Evolutionary conservation across 2,888 invertebrate genomes (phyloP).

Genomic region (Drosophila kanekoi): DNA sequence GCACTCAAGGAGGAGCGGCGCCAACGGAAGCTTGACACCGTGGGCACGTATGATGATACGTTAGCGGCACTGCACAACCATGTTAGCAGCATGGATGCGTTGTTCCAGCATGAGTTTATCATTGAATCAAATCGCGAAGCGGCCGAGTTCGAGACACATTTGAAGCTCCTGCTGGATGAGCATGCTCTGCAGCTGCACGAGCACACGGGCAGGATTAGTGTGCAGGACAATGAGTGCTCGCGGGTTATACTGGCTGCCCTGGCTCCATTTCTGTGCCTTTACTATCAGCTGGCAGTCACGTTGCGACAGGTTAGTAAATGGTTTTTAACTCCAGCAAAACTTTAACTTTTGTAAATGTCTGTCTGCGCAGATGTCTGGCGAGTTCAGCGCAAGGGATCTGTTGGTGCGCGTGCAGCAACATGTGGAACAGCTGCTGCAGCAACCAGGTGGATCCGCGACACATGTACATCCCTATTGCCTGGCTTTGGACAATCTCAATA

Average conservation of each 20-base stretch:
- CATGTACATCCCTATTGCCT: conserved; percentile 90
- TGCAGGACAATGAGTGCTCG: conserved; percentile 79
- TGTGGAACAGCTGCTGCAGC: conserved; percentile 86
- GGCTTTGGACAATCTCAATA: conserved; percentile 88
- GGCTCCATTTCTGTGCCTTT: conserved; percentile 88
- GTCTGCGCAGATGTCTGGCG: conserved; percentile 60
- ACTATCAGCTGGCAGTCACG: conserved; percentile 86
- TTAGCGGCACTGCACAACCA: conserved; percentile 58
- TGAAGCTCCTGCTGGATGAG: conserved; percentile 72
- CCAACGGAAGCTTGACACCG: conserved; percentile 27
- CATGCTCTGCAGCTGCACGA: conserved; percentile 76
- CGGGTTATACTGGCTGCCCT: conserved; percentile 87
- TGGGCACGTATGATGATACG: conserved; percentile 37
- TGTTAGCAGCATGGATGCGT: conserved; percentile 83
- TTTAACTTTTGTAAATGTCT: neutral
- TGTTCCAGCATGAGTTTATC: conserved; percentile 89
- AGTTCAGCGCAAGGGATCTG: conserved; percentile 86
- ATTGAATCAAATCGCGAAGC: conserved; percentile 86
- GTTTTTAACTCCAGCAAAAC: neutral
- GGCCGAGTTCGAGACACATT: conserved; percentile 86
- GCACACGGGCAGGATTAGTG: conserved; percentile 78
- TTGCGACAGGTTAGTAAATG: conserved; percentile 86
- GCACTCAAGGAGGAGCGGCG: conserved; percentile 75
- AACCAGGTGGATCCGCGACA: conserved; percentile 49
- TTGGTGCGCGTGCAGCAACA: conserved; percentile 87